Evolutionary conservation across 1,140 invertebrate genomes (phyloP).

Genomic region (Homalodisca vitripennis): DNA sequence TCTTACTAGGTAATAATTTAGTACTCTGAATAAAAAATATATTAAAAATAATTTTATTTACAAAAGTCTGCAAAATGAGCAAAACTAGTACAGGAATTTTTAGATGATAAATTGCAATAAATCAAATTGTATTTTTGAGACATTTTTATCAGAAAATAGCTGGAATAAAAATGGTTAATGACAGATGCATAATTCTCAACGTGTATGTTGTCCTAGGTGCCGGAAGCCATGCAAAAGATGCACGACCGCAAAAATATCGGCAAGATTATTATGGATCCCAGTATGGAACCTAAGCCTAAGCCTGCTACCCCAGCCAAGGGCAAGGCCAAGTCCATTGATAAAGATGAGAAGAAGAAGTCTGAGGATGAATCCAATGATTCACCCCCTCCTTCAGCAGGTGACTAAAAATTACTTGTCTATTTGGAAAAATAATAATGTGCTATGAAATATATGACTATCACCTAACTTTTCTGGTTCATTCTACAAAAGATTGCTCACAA

Average conservation of each 20-base stretch:
- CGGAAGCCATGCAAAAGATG: conserved; percentile 89
- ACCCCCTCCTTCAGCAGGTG: conserved; percentile 22
- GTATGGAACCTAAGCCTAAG: conserved; percentile 72
- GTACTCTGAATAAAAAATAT: too few species aligned
- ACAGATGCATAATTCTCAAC: conserved; percentile 1
- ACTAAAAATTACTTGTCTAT: too few species aligned
- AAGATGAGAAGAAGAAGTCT: conserved; percentile 63
- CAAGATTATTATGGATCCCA: conserved; percentile 81
- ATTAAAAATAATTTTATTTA: too few species aligned
- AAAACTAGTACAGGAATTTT: not conserved
- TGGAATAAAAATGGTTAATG: not conserved
- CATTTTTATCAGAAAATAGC: too few species aligned
- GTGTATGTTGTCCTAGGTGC: conserved; percentile 54
- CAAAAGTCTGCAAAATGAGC: too few species aligned
- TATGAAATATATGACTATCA: too few species aligned
- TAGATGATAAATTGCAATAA: not conserved
- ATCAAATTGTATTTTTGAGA: not conserved
- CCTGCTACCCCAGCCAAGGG: conserved; percentile 71
- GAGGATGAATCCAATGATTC: conserved; percentile 50
- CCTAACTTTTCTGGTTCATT: too few species aligned
- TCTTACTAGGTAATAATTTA: too few species aligned
- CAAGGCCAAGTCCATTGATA: conserved; percentile 51
- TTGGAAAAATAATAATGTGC: too few species aligned
- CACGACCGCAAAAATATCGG: conserved; percentile 90
- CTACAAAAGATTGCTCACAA: too few species aligned